Base-by-base conservation (phyloP, 2,888 invertebrate species). In the Clivina fossor region DNA sequence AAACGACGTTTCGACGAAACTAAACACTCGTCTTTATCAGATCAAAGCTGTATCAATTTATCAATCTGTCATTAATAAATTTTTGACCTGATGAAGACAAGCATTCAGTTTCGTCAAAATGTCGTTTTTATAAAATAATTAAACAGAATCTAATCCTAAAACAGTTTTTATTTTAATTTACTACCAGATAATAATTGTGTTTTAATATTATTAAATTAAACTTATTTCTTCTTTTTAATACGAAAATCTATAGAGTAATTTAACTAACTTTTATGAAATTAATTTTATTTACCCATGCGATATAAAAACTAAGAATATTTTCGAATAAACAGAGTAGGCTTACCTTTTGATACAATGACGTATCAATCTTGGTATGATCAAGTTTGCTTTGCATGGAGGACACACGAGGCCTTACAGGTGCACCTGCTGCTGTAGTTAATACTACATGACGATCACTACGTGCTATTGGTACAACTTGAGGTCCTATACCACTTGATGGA, bases 341-440 rank as follows among this genome's bases (percentile, higher is more conserved):
- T 70, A 78, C 78, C 66, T 74, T 75, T 66, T 78, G 76, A 63
- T 81, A 81, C n/a, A 80, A 66, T 1, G 79, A 74, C 57, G 78
- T 77, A 66, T 83, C 81, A 50, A 82, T 81, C 70, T 82, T 81
- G 7, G 80, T 78, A 63, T 81, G 82, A 67, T 83, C 84, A 60
- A 85, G 71, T 62, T 83, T 82, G 41, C 82, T 80, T 61, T 83
- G 81, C 81, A 83, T 83, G 15, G 83, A 78, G 13, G 77, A 73
- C 2, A 79, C 74, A 37, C 75, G 74, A 0, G 78, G 78, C 2
- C 78, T 65, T 4, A 70, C 64, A 1, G 77, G 76, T 59, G 73
- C 73, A 18, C n/a, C n/a, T n/a, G n/a, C n/a, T n/a, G 66, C 63
- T 68, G 74, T 76, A 16, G 78, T 75, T 40, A 81, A 70, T 0